Conservation (phyloP, 2,113 vertebrate genomes). For the Romanogobio albipinnatus region DNA sequence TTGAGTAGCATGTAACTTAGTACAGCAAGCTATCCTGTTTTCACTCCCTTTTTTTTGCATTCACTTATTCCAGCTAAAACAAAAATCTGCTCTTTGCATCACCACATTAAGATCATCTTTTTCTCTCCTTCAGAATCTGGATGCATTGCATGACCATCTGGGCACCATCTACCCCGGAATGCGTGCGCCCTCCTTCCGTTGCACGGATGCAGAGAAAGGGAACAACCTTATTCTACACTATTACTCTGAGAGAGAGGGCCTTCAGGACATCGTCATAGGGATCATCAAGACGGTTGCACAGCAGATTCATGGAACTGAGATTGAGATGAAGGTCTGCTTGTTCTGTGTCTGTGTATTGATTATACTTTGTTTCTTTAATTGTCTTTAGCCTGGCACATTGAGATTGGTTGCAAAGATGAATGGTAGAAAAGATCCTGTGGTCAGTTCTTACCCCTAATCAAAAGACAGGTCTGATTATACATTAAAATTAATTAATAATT, state of each 20-base stretch:
- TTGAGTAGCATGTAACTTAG: not conserved
- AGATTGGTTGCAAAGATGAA: not conserved
- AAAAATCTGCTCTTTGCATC: conserved; percentile 12
- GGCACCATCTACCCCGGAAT: conserved; percentile 98
- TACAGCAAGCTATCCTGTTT: not conserved
- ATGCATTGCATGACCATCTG: conserved; percentile 96
- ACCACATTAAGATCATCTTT: not conserved
- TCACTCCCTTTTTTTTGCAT: not conserved
- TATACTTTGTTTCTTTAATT: conserved; percentile 11
- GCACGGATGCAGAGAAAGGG: conserved; percentile 94
- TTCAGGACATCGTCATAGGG: conserved; percentile 98
- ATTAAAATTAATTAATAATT: too few species aligned
- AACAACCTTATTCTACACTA: conserved; percentile 97
- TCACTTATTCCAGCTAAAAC: not conserved
- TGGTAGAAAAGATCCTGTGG: not conserved
- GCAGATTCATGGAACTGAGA: conserved; percentile 97
- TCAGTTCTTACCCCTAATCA: too few species aligned
- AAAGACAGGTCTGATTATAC: too few species aligned
- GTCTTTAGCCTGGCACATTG: not conserved
- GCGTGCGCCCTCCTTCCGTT: conserved; percentile 96
- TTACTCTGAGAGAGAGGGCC: conserved; percentile 96
- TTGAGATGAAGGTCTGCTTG: conserved; percentile 93
- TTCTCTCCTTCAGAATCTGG: conserved; percentile 85
- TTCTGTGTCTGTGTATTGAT: conserved; percentile 25
- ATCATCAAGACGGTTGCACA: conserved; percentile 99